Evolutionary conservation across 1,140 invertebrate genomes (phyloP).

Genomic region (Eulimnadia texana): DNA sequence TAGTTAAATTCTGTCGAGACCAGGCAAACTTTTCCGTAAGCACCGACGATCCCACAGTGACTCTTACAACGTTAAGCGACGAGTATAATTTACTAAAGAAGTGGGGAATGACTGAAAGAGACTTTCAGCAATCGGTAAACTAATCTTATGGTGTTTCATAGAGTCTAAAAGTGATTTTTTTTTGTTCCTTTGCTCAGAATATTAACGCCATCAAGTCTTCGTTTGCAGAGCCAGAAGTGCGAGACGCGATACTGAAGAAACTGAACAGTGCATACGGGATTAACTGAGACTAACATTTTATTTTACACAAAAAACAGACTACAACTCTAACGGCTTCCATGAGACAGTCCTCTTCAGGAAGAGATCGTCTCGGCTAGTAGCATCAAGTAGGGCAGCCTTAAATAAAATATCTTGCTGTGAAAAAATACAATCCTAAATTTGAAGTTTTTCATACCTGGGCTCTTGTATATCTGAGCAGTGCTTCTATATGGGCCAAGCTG

Average conservation of each 20-base stretch:
- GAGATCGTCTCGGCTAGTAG: background rate
- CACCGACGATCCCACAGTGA: conserved; percentile 43
- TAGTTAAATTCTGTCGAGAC: conserved; percentile 41
- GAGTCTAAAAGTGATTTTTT: too few relatives aligned
- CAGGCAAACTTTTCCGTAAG: conserved; percentile 42
- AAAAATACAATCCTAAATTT: too few relatives aligned
- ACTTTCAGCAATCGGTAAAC: conserved; percentile 36
- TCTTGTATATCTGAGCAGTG: conserved; percentile 24
- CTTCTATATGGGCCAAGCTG: conserved; percentile 20
- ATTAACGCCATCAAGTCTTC: conserved; percentile 34
- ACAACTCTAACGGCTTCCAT: background rate
- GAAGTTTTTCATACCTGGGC: too few relatives aligned
- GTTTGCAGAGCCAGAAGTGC: conserved; percentile 35
- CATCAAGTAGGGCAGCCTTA: too few relatives aligned
- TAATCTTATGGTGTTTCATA: too few relatives aligned
- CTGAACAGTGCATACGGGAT: conserved; percentile 23
- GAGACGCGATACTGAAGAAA: conserved; percentile 29
- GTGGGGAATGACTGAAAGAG: conserved; percentile 35
- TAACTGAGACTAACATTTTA: too few relatives aligned
- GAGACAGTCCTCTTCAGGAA: background rate
- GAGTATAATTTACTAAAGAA: conserved; percentile 34
- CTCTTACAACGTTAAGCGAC: conserved; percentile 32
- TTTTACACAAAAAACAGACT: too few relatives aligned
- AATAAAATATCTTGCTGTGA: too few relatives aligned
- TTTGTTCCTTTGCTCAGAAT: too few relatives aligned